Evolutionary conservation across 2,888 invertebrate genomes (phyloP).

Genomic region (Lasioglossum calceatum): DNA sequence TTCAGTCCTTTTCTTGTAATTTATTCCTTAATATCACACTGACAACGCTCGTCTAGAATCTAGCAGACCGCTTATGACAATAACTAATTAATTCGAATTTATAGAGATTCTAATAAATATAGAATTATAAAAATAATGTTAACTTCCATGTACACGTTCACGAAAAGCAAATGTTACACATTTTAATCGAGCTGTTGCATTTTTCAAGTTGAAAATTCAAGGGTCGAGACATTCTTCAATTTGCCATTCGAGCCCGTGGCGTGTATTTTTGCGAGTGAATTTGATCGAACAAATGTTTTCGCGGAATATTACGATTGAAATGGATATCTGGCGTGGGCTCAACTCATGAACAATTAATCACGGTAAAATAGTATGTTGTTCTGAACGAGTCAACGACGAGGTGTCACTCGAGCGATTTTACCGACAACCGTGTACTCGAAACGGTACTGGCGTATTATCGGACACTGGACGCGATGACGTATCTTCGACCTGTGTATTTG

Average conservation of each 20-base stretch:
- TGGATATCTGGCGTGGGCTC: neutral
- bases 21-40: too few relatives aligned
- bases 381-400: neutral
- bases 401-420: neutral
- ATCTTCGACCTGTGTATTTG: constrained; percentile 2
- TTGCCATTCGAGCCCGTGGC: neutral
- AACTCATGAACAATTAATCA: neutral
- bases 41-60: too few relatives aligned
- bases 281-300: neutral
- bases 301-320: neutral
- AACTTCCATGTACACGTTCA: neutral
- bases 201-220: neutral
- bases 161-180: neutral
- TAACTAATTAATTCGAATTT: neutral
- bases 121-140: neutral
- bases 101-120: too few relatives aligned
- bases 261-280: neutral
- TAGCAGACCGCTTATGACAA: neutral
- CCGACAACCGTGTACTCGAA: neutral
- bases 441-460: neutral
- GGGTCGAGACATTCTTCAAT: neutral
- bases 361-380: neutral
- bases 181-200: neutral
- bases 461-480: neutral
- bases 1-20: too few relatives aligned